These are phyloP conservation scores for Peromyscus eremicus DNA, from an alignment of 2,797 vertebrate species.

Conservation along the genomic window DNA sequence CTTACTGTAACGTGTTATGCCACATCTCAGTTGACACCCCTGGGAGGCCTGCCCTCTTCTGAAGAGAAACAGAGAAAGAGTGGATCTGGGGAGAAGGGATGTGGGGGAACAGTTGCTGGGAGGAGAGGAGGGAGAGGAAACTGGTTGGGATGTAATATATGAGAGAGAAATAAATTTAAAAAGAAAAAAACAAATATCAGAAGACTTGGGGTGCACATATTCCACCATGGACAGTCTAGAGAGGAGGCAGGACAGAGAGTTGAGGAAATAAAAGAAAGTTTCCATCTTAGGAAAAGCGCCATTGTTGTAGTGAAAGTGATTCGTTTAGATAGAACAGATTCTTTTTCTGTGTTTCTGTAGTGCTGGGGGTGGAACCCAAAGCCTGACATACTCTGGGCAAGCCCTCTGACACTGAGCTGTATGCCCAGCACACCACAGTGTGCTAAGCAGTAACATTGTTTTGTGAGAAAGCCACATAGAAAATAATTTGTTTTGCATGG, in stretches of 20 bases:
- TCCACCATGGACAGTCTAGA: neutral
- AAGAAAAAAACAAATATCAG: neutral
- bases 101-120: too few species aligned
- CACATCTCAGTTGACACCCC: too few species aligned
- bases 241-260: neutral
- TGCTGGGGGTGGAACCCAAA: neutral
- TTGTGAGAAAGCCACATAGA: neutral
- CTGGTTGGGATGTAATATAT: too few species aligned
- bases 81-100: too few species aligned
- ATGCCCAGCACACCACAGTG: neutral
- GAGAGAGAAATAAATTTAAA: too few species aligned
- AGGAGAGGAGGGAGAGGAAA: too few species aligned
- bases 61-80: too few species aligned
- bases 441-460: slow-evolving; percentile 34
- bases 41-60: too few species aligned
- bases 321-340: neutral
- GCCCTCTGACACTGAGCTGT: neutral
- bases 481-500: neutral
- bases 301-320: neutral
- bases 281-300: neutral
- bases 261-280: neutral
- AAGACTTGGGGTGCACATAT: neutral
- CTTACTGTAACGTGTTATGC: too few species aligned
- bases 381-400: neutral
- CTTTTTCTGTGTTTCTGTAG: neutral